Conservation (phyloP, 2,797 vertebrate genomes). For the Neosilurus mollespiculum region DNA sequence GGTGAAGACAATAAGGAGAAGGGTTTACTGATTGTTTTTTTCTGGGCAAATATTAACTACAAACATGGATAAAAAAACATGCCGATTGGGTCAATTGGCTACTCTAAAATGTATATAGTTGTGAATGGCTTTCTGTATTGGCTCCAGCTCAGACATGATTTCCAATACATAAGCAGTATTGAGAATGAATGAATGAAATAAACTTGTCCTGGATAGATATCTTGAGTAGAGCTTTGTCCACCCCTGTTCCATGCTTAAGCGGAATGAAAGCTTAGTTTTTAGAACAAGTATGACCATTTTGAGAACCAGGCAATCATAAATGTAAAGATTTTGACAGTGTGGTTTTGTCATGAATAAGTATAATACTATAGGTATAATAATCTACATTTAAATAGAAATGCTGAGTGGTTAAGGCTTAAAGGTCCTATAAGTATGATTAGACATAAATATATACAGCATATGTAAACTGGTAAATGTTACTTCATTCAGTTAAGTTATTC, state of each 20-base stretch:
- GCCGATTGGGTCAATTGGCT: too few relatives aligned
- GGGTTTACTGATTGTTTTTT: not conserved
- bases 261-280: not conserved
- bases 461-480: not conserved
- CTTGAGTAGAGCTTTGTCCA: not conserved
- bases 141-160: too few relatives aligned
- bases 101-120: too few relatives aligned
- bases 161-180: too few relatives aligned
- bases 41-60: too few relatives aligned
- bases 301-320: not conserved
- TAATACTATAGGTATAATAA: not conserved
- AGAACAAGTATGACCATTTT: not conserved
- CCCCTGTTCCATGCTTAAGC: not conserved
- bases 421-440: not conserved
- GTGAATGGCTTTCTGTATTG: too few relatives aligned
- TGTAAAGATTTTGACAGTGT: not conserved
- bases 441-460: not conserved
- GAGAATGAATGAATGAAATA: not conserved
- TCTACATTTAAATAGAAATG: not conserved
- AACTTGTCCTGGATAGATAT: not conserved
- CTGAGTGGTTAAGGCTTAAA: not conserved
- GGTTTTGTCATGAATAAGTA: not conserved
- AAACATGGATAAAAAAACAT: too few relatives aligned
- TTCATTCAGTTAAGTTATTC: not conserved
- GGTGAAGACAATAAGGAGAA: not conserved